Evolutionary conservation across 2,888 invertebrate genomes (phyloP), one percentile per base, ranked within the genome.

Genomic region (Hoplodrina blanda): DNA sequence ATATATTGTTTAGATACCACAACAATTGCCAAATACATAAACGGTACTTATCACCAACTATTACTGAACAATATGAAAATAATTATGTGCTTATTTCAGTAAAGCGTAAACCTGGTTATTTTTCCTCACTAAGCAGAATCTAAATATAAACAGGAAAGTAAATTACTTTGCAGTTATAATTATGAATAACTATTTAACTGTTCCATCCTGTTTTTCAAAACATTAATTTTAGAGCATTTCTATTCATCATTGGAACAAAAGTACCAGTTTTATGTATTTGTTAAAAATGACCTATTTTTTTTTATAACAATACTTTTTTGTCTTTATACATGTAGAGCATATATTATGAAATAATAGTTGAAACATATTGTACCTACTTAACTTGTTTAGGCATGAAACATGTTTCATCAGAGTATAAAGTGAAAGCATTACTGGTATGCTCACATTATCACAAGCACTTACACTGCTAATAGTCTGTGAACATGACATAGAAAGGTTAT

Each of bases 401-500:
- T 85, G 86, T 85, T 89, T 87, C 86, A 87, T 85, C 78, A 85
- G 80, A 80, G 81, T 80, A 65, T 84, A 79, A 91, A 93, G 94
- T 94, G 94, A 94, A 94, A 94, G 94, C 90, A 90, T 78, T 84
- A 85, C 83, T 87, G 87, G 89, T 90, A 91, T 91, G 90, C 85
- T 88, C 86, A 88, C 88, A 89, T 89, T 91, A 90, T 89, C 83
- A 87, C 86, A 86, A 84, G 78, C 88, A 90, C 88, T 89, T 85
- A 85, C 85, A 88, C 87, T 89, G 80, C 84, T 89, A 85, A 88
- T 87, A 85, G 77, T 83, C 86, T 88, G 85, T 87, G 85, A 88
- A 88, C 84, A 85, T 86, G 88, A 85, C 74, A 88, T 88, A 76
- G 82, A 80, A 85, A 82, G 62, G 73, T 84, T 78, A 80, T 82